Conservation (phyloP, 2,113 vertebrate species). For the Cepphus grylle region DNA sequence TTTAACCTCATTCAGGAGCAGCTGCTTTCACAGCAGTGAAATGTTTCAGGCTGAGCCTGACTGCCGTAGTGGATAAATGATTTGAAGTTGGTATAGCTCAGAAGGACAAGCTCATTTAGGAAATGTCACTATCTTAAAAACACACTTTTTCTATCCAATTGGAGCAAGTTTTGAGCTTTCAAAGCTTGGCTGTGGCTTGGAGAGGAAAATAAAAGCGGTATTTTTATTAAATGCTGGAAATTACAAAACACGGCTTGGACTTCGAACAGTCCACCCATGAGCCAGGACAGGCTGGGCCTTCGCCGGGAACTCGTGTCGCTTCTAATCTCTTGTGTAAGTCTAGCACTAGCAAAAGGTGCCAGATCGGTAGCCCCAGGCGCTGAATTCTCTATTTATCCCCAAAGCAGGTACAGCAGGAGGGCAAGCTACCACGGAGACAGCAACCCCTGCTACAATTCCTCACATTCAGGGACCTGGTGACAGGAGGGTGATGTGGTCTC, state of each 20-base stretch:
- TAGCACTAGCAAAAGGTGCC: background rate
- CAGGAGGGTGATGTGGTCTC: background rate
- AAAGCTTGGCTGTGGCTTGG: background rate
- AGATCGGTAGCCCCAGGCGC: background rate
- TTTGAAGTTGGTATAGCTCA: background rate
- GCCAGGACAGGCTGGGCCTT: background rate
- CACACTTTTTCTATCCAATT: background rate
- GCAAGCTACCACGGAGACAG: background rate
- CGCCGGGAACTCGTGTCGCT: background rate
- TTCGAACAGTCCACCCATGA: background rate
- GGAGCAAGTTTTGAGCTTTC: conserved; percentile 26
- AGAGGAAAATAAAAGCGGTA: background rate
- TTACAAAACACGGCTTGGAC: conserved; percentile 17
- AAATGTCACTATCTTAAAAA: conserved; percentile 10
- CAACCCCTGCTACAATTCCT: background rate
- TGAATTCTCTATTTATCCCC: background rate
- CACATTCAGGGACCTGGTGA: background rate
- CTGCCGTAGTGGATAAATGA: conserved; percentile 5
- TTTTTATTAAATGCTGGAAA: conserved; percentile 45
- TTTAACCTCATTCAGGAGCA: conserved; percentile 28
- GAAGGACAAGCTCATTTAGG: background rate
- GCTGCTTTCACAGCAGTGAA: conserved; percentile 57
- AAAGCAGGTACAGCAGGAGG: conserved; percentile 3
- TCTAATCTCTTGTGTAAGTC: background rate
- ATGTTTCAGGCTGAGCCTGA: conserved; percentile 34